Evolutionary conservation across 64 coral and sea anemone genomes (phyloP).

Genomic region (Stichodactyla mertensii): DNA sequence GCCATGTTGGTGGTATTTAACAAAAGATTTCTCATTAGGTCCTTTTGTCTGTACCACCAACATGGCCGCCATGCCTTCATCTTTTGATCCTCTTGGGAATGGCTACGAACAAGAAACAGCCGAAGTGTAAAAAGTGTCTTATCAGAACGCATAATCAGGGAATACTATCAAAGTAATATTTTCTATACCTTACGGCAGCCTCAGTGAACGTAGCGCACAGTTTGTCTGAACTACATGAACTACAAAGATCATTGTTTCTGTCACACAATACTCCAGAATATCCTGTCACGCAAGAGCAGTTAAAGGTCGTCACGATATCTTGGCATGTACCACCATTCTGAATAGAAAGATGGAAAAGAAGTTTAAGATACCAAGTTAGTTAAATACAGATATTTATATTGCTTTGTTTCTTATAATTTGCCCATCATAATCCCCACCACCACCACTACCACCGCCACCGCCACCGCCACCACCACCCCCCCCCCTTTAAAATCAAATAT

Average conservation of each 20-base stretch:
- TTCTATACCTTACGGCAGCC: slow-evolving; percentile 14
- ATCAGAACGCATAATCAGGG: too few relatives aligned
- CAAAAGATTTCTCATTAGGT: too few relatives aligned
- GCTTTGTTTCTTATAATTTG: too few relatives aligned
- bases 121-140: too few relatives aligned
- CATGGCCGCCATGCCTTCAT: too few relatives aligned
- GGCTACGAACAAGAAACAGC: too few relatives aligned
- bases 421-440: neutral
- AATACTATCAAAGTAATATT: neutral
- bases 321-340: slow-evolving; percentile 45
- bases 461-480: neutral
- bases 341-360: neutral
- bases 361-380: too few relatives aligned
- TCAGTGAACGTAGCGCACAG: slow-evolving; percentile 26
- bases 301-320: slow-evolving; percentile 38
- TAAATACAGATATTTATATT: neutral
- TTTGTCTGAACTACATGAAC: slow-evolving; percentile 11
- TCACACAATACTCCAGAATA: slow-evolving; percentile 50
- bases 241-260: slow-evolving; percentile 23
- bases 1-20: too few relatives aligned
- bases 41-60: too few relatives aligned
- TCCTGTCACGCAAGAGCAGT: slow-evolving; percentile 24
- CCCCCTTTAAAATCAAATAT: too few relatives aligned
- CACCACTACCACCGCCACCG: too few relatives aligned
- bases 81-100: too few relatives aligned